These are phyloP conservation scores for Andrena camellia DNA, from an alignment of 2,888 invertebrate genomes.

Conservation along the genomic window DNA sequence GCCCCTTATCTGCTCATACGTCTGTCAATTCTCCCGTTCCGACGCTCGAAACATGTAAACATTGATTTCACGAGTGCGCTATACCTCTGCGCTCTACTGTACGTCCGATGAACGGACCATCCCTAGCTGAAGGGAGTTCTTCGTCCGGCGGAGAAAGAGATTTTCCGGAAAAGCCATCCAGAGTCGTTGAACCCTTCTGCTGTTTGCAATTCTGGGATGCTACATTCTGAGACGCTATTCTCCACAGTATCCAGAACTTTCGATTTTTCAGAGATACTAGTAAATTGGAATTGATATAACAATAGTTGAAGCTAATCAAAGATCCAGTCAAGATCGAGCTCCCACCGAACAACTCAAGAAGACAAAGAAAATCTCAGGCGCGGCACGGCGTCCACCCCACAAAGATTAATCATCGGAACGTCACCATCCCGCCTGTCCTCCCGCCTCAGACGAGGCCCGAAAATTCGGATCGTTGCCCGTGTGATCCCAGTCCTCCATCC, in stretches of 20 bases:
- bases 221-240: too few species aligned
- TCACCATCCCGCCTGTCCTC: background rate
- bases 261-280: background rate
- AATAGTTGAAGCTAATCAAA: background rate
- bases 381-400: background rate
- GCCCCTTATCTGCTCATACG: too few species aligned
- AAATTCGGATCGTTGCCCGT: slow-evolving; percentile 45
- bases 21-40: too few species aligned
- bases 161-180: too few species aligned
- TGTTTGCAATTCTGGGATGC: too few species aligned
- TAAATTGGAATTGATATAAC: background rate
- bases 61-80: too few species aligned
- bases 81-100: too few species aligned
- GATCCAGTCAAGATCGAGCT: background rate
- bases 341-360: background rate
- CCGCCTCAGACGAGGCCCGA: slow-evolving; percentile 14
- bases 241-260: too few species aligned
- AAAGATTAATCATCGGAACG: slow-evolving; percentile 35
- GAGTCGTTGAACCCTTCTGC: too few species aligned
- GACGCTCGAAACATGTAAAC: too few species aligned
- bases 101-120: slow-evolving; percentile 43
- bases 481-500: background rate
- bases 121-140: slow-evolving; percentile 32
- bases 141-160: background rate
- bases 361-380: slow-evolving; percentile 6